These are phyloP conservation scores for Lasius fuliginosus DNA, from an alignment of 2,888 invertebrate species.

Conservation along the genomic window DNA sequence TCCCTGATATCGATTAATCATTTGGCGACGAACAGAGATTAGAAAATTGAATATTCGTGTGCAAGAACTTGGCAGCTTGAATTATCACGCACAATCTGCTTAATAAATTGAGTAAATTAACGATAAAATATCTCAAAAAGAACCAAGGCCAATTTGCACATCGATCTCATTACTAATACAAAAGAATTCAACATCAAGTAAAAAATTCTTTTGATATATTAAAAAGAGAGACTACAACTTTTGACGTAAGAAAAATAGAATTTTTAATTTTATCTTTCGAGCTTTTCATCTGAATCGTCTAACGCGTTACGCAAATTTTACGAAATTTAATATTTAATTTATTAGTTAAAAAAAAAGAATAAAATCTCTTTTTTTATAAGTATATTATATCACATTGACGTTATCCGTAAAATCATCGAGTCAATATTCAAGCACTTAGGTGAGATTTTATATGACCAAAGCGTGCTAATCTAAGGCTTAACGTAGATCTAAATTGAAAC, in stretches of 20 bases:
- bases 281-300: constrained; percentile 12
- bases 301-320: constrained; percentile 14
- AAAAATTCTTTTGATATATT: background rate
- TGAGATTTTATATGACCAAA: background rate
- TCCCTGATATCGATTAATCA: constrained; percentile 68
- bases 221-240: background rate
- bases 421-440: background rate
- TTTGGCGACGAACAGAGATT: constrained; percentile 62
- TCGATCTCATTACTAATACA: background rate
- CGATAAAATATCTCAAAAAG: background rate
- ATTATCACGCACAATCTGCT: constrained; percentile 43
- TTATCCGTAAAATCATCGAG: background rate
- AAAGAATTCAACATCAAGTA: background rate
- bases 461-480: background rate
- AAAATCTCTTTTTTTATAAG: background rate
- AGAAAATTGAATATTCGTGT: constrained; percentile 48
- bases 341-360: background rate
- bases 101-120: background rate
- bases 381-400: background rate
- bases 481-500: constrained; percentile 4
- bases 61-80: constrained; percentile 44
- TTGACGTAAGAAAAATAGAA: background rate
- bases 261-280: constrained; percentile 27
- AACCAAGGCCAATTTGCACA: background rate
- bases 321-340: constrained; percentile 16